These are phyloP conservation scores for Taurulus bubalis DNA, from an alignment of 2,113 vertebrate species.

Conservation along the genomic window DNA sequence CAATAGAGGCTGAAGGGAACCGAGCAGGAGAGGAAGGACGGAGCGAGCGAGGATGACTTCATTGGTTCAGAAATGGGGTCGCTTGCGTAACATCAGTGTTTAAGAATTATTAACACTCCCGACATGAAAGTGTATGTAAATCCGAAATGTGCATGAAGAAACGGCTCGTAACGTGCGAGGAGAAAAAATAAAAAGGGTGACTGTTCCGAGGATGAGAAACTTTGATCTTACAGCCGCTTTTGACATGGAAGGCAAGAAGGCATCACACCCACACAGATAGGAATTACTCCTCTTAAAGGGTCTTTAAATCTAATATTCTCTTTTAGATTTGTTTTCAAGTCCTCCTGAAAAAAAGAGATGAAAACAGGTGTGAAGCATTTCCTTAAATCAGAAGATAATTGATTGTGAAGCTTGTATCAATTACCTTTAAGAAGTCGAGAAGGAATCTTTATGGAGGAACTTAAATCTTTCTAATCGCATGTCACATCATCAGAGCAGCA, in stretches of 20 bases:
- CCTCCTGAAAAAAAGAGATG: background rate
- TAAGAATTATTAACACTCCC: conserved; percentile 33
- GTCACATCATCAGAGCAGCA: background rate
- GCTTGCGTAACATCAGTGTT: conserved; percentile 32
- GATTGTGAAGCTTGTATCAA: background rate
- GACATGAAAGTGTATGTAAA: conserved; percentile 13
- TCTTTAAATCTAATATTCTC: conserved; percentile 17
- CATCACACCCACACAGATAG: conserved; percentile 8
- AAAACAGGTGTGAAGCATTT: conserved; percentile 9
- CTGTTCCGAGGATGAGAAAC: conserved; percentile 27
- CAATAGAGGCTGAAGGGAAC: background rate
- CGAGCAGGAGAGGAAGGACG: background rate
- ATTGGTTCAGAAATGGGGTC: background rate
- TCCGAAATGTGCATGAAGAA: conserved; percentile 19
- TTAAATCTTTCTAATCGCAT: background rate
- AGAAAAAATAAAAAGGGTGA: conserved; percentile 31
- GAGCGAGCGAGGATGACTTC: background rate
- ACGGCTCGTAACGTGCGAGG: conserved; percentile 11
- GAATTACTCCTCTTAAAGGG: conserved; percentile 3
- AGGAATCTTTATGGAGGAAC: background rate
- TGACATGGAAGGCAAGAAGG: background rate
- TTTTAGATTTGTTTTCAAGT: conserved; percentile 18
- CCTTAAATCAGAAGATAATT: background rate
- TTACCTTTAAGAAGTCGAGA: background rate
- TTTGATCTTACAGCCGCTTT: conserved; percentile 49